Evolutionary conservation across 2,888 invertebrate genomes (phyloP), one percentile per base, ranked within the genome.

Genomic region (Nudaria mundana): DNA sequence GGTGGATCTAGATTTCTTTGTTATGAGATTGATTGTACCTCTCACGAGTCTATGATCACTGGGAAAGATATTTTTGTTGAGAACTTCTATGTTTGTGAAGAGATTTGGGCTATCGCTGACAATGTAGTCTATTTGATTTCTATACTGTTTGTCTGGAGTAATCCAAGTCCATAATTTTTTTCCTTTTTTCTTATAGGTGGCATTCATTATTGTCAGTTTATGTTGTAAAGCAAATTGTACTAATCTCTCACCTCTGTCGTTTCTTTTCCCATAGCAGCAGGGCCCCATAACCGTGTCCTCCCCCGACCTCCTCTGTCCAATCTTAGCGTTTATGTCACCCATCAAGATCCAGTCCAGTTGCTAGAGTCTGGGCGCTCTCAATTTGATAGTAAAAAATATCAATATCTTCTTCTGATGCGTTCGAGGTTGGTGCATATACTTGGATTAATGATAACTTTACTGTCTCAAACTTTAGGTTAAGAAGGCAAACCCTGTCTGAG

Each of bases 191-290:
- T 24, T 3, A 3, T 10, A 33, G n/a, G 24, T 0, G 5, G 4
- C 15, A 3, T 33, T 16, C n/a, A 5, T 24, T 15, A 33, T 10
- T 10, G 13, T 13, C 7, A 32, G 5, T 3, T 33, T 23, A 23
- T 32, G 15, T 10, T 24, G 23, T 8, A 11, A 15, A 5, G 8
- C 6, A 5, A 22, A 33, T 22, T 51, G 41, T 3, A 49, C 20
- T 25, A 51, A 25, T 8, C 20, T 34, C 40, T 44, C 44, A 14
- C 47, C 49, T 43, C 48, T 40, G 18, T 18, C 18, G n/a, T 47
- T 38, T 47, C 49, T 42, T 40, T 42, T 44, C 35, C 51, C 47
- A 16, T 40, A 55, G 35, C 45, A 47, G 5, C 12, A 40, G 12
- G 18, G 33, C 6, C 48, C 40, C 2, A 24, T 3, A 10, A 33